These are phyloP conservation scores for Microtus pennsylvanicus DNA, from an alignment of 2,113 vertebrate species.

Conservation along the genomic window DNA sequence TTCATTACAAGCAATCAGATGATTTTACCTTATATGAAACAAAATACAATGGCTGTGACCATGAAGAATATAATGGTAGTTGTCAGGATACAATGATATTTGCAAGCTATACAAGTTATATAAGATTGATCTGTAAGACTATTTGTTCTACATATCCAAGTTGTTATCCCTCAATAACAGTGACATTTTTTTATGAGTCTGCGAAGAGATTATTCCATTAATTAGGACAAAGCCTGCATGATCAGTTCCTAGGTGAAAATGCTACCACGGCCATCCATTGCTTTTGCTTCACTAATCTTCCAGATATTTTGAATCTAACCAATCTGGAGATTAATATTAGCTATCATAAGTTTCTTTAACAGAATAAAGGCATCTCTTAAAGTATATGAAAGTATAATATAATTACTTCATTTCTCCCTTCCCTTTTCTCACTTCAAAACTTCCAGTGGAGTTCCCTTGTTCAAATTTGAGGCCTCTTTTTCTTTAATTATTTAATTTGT, in stretches of 20 bases:
- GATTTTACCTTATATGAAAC: too few relatives aligned
- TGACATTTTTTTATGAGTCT: neutral
- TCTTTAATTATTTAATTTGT: neutral
- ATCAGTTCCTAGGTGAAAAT: neutral
- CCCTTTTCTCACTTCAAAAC: neutral
- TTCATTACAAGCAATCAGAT: too few relatives aligned
- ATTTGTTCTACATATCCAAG: neutral
- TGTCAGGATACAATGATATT: neutral
- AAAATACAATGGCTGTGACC: neutral
- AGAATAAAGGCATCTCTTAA: neutral
- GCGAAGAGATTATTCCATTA: neutral
- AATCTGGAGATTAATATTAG: neutral
- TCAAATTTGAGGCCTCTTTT: neutral
- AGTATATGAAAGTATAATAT: neutral
- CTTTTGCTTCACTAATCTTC: neutral
- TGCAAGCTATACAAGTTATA: neutral
- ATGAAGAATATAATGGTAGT: neutral
- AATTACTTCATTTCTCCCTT: neutral
- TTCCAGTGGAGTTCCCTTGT: neutral
- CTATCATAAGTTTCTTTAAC: neutral
- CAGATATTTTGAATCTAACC: neutral
- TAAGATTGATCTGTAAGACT: neutral
- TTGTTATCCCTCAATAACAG: neutral
- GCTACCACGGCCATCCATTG: neutral
- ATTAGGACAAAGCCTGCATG: neutral